These are phyloP conservation scores for Rattus rattus DNA, from an alignment of 2,113 vertebrate genomes.

Conservation along the genomic window DNA sequence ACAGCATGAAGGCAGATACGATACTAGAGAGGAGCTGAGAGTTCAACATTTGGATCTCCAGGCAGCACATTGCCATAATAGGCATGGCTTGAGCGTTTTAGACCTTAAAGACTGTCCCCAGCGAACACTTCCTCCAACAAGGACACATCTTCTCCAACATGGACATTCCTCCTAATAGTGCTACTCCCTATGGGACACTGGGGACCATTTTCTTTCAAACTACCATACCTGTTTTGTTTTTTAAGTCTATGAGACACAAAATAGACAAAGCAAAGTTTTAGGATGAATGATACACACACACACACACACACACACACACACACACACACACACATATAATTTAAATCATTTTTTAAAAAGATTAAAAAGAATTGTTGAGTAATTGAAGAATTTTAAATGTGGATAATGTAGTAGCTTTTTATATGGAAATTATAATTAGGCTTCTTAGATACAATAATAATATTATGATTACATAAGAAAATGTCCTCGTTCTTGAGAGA, in stretches of 20 bases:
- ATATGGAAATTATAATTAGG: not conserved
- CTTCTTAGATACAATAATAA: conserved; percentile 35
- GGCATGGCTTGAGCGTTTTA: not conserved
- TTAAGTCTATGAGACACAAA: not conserved
- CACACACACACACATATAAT: not conserved
- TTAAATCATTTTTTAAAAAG: not conserved
- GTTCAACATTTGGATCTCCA: too few relatives aligned
- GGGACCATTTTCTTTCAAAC: not conserved
- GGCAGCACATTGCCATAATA: not conserved
- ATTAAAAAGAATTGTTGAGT: not conserved
- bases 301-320: too few relatives aligned
- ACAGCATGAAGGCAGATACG: too few relatives aligned
- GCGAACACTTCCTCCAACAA: not conserved
- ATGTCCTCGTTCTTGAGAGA: not conserved
- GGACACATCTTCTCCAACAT: not conserved
- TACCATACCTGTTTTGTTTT: not conserved
- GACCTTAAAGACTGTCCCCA: not conserved
- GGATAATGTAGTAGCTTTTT: not conserved
- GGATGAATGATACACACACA: not conserved
- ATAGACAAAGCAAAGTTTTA: not conserved
- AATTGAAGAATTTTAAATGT: not conserved
- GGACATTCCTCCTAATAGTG: not conserved
- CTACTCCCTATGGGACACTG: not conserved
- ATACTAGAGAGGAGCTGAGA: too few relatives aligned
- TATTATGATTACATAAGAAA: conserved; percentile 16